Evolutionary conservation across 2,113 vertebrate genomes (phyloP).

Genomic region (Chaenogobius annularis): DNA sequence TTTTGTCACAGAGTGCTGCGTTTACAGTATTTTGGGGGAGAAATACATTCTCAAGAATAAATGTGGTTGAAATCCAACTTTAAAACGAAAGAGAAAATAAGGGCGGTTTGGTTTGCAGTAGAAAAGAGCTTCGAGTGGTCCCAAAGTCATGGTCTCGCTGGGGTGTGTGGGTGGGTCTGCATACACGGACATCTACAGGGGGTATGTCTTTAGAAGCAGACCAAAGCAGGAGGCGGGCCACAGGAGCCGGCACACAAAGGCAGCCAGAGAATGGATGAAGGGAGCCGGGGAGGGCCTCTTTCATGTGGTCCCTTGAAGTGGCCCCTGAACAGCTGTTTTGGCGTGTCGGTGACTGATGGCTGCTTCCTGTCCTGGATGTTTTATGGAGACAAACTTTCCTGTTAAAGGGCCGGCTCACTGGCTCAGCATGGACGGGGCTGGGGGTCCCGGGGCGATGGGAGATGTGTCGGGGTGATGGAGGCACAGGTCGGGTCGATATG

Average conservation of each 20-base stretch:
- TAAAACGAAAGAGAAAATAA: too few species aligned
- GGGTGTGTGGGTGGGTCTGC: constrained; percentile 56
- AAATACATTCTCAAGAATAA: too few species aligned
- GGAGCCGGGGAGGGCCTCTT: constrained; percentile 74
- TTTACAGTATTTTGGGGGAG: too few species aligned
- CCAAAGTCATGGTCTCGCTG: constrained; percentile 53
- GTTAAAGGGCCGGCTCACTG: constrained; percentile 60
- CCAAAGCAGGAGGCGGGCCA: constrained; percentile 55
- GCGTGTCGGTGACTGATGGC: constrained; percentile 82
- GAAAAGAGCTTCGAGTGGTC: background rate
- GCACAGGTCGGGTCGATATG: background rate
- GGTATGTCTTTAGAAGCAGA: constrained; percentile 50
- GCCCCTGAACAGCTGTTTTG: constrained; percentile 86
- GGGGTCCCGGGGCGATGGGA: constrained; percentile 65
- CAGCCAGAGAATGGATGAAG: constrained; percentile 74
- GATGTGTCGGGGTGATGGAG: constrained; percentile 63
- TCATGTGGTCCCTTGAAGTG: constrained; percentile 84
- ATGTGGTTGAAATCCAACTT: too few species aligned
- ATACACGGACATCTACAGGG: constrained; percentile 27
- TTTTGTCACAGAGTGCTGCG: too few species aligned
- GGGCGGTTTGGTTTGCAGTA: too few species aligned
- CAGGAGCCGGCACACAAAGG: constrained; percentile 65
- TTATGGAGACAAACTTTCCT: constrained; percentile 75
- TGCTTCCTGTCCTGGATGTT: constrained; percentile 87
- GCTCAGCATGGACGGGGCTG: constrained; percentile 65